Evolutionary conservation across 2,113 vertebrate genomes (phyloP), one percentile per base, ranked within the genome.

Genomic region (Tragelaphus scriptus): DNA sequence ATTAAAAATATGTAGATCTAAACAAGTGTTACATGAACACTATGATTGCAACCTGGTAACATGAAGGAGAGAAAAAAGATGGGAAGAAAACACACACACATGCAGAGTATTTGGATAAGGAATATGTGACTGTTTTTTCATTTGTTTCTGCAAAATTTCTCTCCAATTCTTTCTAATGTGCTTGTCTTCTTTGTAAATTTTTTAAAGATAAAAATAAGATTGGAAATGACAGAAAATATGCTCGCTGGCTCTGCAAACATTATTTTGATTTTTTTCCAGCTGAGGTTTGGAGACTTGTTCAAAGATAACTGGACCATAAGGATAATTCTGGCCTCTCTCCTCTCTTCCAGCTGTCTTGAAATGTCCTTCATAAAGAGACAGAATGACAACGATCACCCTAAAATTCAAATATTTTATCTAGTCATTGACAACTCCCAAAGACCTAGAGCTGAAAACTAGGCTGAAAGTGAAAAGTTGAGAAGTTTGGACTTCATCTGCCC

Each of bases 211-310:
- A 95, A 96, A 90, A 47, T 55, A 86, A 65, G 56, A 49, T 51
- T 80, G 26, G 51, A 95, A 71, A 95, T 32, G 77, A 92, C 36
- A 94, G 89, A 92, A 97, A 65, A 88, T 85, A 82, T 47, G 59
- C 77, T 96, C 49, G 36, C 58, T 97, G 92, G 85, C 88, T 96
- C 49, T 92, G 75, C 12, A 97, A 91, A 96, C 5, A 56, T 28
- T 65, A 61, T 91, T 94, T 97, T 97, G 63, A 95, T 77, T 44
- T 98, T 98, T 98, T 97, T 91, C 77, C 94, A 98, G 1, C 17
- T 90, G 84, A 90, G 30, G 82, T 90, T 90, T 90, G 40, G 85
- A 59, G 36, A 3, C 49, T 97, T 97, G 40, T 86, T 97, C 95
- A 91, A 90, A 97, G 85, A 96, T 36, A 58, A 92, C 96, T 86